Conservation (phyloP, 2,113 vertebrate species). For the Urocynchramus pylzowi region DNA sequence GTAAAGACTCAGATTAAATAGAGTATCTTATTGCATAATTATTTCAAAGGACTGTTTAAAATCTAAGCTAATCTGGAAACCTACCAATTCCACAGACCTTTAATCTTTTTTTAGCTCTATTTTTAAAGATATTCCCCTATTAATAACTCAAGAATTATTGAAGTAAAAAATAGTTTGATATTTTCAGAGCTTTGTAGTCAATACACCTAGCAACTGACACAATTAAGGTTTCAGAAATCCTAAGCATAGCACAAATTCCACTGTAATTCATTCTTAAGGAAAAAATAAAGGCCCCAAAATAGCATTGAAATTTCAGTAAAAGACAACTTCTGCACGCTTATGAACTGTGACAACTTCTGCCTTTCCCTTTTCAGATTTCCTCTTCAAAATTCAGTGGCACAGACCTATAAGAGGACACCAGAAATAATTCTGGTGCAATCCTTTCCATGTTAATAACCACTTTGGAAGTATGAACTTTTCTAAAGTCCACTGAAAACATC, state of each 20-base stretch:
- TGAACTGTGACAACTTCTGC: not conserved
- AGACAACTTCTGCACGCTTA: not conserved
- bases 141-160: not conserved
- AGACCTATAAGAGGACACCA: not conserved
- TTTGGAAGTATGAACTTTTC: not conserved
- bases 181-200: not conserved
- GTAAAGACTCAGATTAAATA: not conserved
- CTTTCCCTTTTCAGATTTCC: not conserved
- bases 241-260: not conserved
- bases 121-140: not conserved
- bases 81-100: not conserved
- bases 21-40: not conserved
- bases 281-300: not conserved
- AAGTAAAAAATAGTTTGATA: not conserved
- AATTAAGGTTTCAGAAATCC: not conserved
- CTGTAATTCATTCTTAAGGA: not conserved
- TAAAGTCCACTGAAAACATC: not conserved
- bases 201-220: not conserved
- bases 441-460: not conserved
- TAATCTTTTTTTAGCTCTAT: not conserved
- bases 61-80: not conserved
- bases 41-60: not conserved
- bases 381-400: not conserved
- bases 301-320: not conserved
- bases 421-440: not conserved